Percentiles rank a stretch among this genome's conserved stretches.
phyloP scores from a whole-genome alignment of 1,140 invertebrate genomes.

The Bombus terrestris region DNA sequence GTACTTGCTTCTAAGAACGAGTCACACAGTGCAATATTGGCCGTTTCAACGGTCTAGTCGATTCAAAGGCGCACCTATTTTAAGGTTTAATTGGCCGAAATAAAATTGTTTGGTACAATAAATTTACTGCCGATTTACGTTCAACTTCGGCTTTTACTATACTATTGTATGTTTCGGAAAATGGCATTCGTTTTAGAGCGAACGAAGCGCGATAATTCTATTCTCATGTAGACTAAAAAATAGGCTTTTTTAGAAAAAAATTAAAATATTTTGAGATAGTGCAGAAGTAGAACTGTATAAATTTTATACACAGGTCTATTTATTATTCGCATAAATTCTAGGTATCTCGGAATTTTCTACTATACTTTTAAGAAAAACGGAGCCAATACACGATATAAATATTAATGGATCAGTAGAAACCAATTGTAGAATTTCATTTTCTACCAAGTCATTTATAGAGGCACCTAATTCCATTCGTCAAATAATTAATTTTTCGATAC shows the following conservation, averaged over 20 bases:
- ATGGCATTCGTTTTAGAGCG: not conserved
- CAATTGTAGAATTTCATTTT: too few species aligned
- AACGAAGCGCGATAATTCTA: not conserved
- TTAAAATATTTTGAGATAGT: too few species aligned
- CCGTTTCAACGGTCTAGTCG: not conserved
- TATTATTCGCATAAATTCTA: too few species aligned
- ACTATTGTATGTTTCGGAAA: not conserved
- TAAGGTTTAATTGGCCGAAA: not conserved
- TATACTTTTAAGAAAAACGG: too few species aligned
- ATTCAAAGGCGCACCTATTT: not conserved
- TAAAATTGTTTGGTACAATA: not conserved
- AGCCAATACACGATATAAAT: too few species aligned
- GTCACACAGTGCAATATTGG: not conserved
- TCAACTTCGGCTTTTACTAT: not conserved
- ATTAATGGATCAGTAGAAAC: too few species aligned
- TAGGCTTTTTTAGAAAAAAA: not conserved
- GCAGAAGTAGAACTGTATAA: too few species aligned
- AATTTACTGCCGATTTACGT: not conserved
- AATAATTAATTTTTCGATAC: too few species aligned
- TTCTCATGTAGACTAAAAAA: not conserved
- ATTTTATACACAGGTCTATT: too few species aligned
- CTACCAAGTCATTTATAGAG: too few species aligned
- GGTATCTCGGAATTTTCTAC: too few species aligned
- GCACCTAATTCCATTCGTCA: too few species aligned
- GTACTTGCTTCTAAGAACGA: constrained; percentile 26